Evolutionary conservation across 2,797 vertebrate species (phyloP).

Genomic region (Hydrocynus forskahlii): DNA sequence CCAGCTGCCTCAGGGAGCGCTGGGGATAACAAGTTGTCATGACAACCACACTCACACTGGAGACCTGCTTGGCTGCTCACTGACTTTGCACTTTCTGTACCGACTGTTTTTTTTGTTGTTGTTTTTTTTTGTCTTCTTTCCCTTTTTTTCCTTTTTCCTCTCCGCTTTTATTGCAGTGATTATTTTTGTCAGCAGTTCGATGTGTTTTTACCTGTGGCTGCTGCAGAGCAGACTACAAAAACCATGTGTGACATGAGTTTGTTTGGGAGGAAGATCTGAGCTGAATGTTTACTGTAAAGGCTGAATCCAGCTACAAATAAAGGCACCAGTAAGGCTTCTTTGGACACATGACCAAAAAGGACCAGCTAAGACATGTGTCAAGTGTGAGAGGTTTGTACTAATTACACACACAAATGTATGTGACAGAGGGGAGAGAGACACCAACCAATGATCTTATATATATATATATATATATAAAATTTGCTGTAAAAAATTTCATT

Average conservation of each 20-base stretch:
- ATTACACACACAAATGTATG: too few species aligned
- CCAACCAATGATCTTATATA: too few species aligned
- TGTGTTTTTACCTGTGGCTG: slow-evolving; percentile 33
- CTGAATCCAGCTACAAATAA: not conserved
- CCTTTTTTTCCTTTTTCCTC: slow-evolving; percentile 30
- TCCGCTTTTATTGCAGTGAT: slow-evolving; percentile 36
- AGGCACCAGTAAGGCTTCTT: not conserved
- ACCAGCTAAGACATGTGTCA: too few species aligned
- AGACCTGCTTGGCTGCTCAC: slow-evolving; percentile 51
- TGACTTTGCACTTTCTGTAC: slow-evolving; percentile 68
- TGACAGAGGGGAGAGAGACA: too few species aligned
- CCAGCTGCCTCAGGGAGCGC: slow-evolving; percentile 66
- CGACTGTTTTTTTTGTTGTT: slow-evolving; percentile 22
- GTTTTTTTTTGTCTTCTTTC: slow-evolving; percentile 48
- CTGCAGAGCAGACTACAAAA: not conserved
- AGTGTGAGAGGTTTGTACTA: too few species aligned
- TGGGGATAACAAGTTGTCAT: slow-evolving; percentile 72
- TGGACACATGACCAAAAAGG: too few species aligned
- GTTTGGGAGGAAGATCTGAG: not conserved
- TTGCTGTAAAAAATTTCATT: too few species aligned
- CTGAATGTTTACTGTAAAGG: slow-evolving; percentile 7
- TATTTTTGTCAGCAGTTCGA: slow-evolving; percentile 38
- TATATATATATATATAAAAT: too few species aligned
- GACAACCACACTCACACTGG: slow-evolving; percentile 68
- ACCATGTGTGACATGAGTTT: slow-evolving; percentile 14